Conservation (phyloP, 30 jellyfish, hydroid and myxozoan species). For the Aurelia sp. region DNA sequence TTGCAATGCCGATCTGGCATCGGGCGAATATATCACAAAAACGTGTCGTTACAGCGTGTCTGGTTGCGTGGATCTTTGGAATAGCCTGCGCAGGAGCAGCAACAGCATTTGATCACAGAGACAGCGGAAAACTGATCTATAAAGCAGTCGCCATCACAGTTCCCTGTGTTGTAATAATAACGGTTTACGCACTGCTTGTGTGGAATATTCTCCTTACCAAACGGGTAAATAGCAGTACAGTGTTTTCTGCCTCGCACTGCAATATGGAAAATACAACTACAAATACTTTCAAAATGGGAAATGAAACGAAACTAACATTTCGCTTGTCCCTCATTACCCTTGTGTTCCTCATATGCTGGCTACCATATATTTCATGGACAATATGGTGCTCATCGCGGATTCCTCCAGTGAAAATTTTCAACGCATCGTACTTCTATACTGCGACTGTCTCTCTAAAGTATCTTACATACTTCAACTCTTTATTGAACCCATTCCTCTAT, state of each 20-base stretch:
- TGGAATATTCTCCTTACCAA: neutral
- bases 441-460: constrained; percentile 25
- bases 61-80: constrained; percentile 38
- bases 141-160: constrained; percentile 21
- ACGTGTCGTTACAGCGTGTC: constrained; percentile 18
- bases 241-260: neutral
- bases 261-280: neutral
- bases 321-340: constrained; percentile 43
- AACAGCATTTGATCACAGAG: constrained; percentile 13
- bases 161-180: constrained; percentile 33
- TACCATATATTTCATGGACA: constrained; percentile 47
- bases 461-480: constrained; percentile 34
- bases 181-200: constrained; percentile 27
- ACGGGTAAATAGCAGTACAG: constrained; percentile 14
- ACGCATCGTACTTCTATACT: constrained; percentile 8
- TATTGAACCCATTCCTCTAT: constrained; percentile 45
- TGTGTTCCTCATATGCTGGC: constrained; percentile 43
- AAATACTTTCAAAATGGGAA: neutral
- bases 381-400: constrained; percentile 23
- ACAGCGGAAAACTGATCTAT: neutral
- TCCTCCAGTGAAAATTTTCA: neutral
- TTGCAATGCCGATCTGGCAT: constrained; percentile 47
- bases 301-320: constrained; percentile 22
- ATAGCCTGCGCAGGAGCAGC: constrained; percentile 22
- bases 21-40: constrained; percentile 9